phyloP scores from a whole-genome alignment of 2,797 vertebrate species.

The Oreortyx pictus region DNA sequence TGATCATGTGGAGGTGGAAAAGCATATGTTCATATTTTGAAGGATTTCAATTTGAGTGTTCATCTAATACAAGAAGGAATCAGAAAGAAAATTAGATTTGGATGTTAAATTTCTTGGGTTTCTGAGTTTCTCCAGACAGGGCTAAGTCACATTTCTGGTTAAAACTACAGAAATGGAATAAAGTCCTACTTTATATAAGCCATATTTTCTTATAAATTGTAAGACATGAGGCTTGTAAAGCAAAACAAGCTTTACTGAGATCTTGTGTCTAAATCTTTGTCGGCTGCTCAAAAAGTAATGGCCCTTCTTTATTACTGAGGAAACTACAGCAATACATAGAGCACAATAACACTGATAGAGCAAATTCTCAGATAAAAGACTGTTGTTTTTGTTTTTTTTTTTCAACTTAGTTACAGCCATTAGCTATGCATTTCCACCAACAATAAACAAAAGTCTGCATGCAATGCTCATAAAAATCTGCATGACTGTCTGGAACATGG shows the following conservation, averaged over 20 bases:
- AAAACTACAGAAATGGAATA: not conserved
- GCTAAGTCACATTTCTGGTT: not conserved
- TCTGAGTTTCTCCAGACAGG: not conserved
- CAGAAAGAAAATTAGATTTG: not conserved
- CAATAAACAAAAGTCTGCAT: too few relatives aligned
- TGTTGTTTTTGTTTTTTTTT: too few relatives aligned
- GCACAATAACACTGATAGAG: too few relatives aligned
- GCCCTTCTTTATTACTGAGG: too few relatives aligned
- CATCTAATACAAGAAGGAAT: not conserved
- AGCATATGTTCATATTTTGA: not conserved
- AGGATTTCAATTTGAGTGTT: not conserved
- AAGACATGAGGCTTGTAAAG: not conserved
- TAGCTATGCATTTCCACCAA: too few relatives aligned
- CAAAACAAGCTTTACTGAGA: fast-evolving
- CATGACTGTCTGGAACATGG: too few relatives aligned
- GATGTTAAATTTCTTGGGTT: not conserved
- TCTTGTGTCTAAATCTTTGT: not conserved
- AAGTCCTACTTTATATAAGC: not conserved
- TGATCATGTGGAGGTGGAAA: not conserved
- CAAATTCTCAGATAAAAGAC: too few relatives aligned
- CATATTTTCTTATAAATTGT: not conserved
- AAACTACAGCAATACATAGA: too few relatives aligned
- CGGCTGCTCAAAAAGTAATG: too few relatives aligned
- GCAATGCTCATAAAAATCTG: too few relatives aligned
- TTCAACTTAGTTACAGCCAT: too few relatives aligned